phyloP scores from a whole-genome alignment of 1,140 invertebrate genomes.

The Drosophila asahinai region DNA sequence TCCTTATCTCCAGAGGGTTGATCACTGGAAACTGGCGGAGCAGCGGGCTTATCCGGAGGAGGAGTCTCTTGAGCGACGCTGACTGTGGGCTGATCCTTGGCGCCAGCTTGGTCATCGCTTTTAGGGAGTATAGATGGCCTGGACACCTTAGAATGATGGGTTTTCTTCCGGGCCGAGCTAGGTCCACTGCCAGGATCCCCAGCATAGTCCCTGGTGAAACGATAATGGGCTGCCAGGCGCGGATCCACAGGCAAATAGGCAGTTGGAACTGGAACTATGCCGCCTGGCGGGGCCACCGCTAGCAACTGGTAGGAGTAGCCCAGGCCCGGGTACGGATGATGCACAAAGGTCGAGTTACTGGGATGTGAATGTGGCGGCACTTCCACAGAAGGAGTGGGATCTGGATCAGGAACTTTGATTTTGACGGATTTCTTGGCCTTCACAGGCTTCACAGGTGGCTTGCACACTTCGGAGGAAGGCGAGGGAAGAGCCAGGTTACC shows the following conservation, averaged over 20 bases:
- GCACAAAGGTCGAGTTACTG: background rate
- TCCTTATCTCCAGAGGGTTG: no score
- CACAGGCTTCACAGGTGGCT: no score
- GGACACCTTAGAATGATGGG: background rate
- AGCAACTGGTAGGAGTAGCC: slow-evolving; percentile 13
- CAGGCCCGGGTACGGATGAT: background rate
- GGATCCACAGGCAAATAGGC: slow-evolving; percentile 3
- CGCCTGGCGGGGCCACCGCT: background rate
- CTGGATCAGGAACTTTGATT: no score
- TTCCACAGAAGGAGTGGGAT: background rate
- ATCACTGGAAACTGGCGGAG: background rate
- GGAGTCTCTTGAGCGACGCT: no score
- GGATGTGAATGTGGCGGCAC: background rate
- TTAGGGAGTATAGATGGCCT: background rate
- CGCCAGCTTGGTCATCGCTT: background rate
- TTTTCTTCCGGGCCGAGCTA: no score
- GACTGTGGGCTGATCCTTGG: background rate
- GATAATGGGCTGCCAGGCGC: background rate
- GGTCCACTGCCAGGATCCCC: background rate
- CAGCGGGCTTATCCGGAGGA: background rate
- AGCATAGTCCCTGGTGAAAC: background rate
- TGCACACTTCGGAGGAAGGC: no score
- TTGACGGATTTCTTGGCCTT: no score
- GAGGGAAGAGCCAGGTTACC: no score
- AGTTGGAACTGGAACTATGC: background rate